These are phyloP conservation scores for Setipinna tenuifilis DNA, from an alignment of 2,797 vertebrate species.

Conservation along the genomic window DNA sequence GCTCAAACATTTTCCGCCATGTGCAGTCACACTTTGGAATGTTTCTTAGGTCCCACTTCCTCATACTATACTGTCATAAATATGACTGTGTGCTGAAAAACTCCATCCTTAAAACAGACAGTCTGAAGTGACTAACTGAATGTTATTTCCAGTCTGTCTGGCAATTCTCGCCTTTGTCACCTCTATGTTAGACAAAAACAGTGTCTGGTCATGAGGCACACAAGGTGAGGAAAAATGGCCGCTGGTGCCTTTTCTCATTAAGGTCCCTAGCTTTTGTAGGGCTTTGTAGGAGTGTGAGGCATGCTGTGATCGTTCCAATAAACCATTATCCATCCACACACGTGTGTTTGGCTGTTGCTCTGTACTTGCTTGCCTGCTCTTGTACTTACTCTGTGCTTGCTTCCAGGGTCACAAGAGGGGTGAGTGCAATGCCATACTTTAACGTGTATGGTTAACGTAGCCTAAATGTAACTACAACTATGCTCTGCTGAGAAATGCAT, in stretches of 20 bases:
- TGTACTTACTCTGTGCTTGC: not conserved
- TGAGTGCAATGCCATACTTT: not conserved
- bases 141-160: not conserved
- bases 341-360: not conserved
- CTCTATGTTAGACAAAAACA: slow-evolving; percentile 28
- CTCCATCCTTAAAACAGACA: not conserved
- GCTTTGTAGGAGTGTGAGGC: not conserved
- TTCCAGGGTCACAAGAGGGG: not conserved
- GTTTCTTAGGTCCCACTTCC: not conserved
- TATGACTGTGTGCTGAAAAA: not conserved
- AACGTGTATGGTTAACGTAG: not conserved
- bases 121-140: slow-evolving; percentile 11
- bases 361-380: not conserved
- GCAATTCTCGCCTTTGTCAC: slow-evolving; percentile 50
- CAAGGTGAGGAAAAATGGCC: not conserved
- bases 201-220: not conserved
- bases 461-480: not conserved
- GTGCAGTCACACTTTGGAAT: not conserved
- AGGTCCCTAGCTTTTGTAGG: not conserved
- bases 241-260: not conserved
- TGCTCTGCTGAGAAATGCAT: not conserved
- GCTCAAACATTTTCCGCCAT: not conserved
- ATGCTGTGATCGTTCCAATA: not conserved
- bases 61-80: not conserved
- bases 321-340: not conserved